Evolutionary conservation across 2,797 vertebrate genomes (phyloP).

Genomic region (Garrulus glandarius): DNA sequence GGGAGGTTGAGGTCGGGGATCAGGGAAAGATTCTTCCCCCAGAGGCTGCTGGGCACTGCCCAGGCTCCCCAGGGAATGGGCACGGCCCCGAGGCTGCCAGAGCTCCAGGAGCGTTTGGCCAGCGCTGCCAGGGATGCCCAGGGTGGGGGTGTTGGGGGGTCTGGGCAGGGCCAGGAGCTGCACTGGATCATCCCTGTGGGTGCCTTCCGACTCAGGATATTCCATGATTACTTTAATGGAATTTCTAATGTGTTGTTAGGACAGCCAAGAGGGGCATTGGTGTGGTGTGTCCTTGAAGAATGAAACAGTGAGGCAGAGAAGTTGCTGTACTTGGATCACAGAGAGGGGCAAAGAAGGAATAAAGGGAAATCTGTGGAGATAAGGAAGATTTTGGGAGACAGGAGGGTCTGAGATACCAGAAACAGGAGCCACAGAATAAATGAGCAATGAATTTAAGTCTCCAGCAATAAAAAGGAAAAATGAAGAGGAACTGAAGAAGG

Average conservation of each 20-base stretch:
- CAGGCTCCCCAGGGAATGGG: background rate
- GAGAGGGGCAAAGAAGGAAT: background rate
- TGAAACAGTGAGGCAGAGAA: background rate
- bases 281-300: background rate
- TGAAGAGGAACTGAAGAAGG: background rate
- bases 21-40: background rate
- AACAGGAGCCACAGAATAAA: background rate
- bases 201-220: background rate
- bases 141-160: background rate
- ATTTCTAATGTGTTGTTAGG: background rate
- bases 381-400: background rate
- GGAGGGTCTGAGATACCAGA: background rate
- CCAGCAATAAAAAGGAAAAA: background rate
- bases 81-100: background rate
- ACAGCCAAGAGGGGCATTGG: background rate
- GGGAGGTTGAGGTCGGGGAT: too few relatives aligned
- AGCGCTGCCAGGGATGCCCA: rapidly evolving
- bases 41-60: background rate
- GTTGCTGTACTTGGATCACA: background rate
- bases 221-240: background rate
- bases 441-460: background rate
- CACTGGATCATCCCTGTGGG: background rate
- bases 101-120: background rate
- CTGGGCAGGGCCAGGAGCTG: background rate
- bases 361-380: background rate